phyloP scores from a whole-genome alignment of 2,888 invertebrate species.

The Volucella inflata region DNA sequence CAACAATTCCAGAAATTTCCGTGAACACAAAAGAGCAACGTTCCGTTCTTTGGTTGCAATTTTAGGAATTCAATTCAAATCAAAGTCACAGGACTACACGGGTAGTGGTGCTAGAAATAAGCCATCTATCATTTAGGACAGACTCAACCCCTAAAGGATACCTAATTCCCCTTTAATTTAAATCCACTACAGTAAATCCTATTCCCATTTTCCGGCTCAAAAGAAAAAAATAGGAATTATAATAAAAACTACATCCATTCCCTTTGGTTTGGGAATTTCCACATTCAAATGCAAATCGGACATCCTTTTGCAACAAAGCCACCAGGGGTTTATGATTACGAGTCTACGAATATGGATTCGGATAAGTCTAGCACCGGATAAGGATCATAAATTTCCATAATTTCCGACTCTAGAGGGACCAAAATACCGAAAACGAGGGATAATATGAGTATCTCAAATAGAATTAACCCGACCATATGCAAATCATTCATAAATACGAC shows the following conservation, averaged over 20 bases:
- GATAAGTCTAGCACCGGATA: too few relatives aligned
- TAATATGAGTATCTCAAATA: constrained; percentile 17
- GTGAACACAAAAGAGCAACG: too few relatives aligned
- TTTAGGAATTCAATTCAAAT: too few relatives aligned
- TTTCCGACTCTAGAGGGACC: constrained; percentile 22
- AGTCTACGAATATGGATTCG: neutral
- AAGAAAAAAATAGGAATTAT: constrained; percentile 32
- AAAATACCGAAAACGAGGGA: constrained; percentile 15
- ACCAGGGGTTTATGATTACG: constrained; percentile 6
- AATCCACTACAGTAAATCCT: neutral
- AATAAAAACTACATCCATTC: constrained; percentile 30
- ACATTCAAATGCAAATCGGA: constrained; percentile 55
- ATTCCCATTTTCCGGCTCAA: constrained; percentile 19
- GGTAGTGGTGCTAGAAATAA: neutral
- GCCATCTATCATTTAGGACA: constrained; percentile 18
- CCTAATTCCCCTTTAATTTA: neutral
- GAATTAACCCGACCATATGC: constrained; percentile 46
- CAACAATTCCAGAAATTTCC: too few relatives aligned
- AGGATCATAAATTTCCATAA: constrained; percentile 61
- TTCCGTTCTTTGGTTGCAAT: too few relatives aligned
- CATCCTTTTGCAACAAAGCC: constrained; percentile 20
- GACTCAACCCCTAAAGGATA: neutral
- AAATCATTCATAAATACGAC: constrained; percentile 40
- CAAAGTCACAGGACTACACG: too few relatives aligned
- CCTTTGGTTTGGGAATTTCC: constrained; percentile 21